These are phyloP conservation scores for Habropoda laboriosa DNA, from an alignment of 1,140 invertebrate genomes.

Conservation along the genomic window DNA sequence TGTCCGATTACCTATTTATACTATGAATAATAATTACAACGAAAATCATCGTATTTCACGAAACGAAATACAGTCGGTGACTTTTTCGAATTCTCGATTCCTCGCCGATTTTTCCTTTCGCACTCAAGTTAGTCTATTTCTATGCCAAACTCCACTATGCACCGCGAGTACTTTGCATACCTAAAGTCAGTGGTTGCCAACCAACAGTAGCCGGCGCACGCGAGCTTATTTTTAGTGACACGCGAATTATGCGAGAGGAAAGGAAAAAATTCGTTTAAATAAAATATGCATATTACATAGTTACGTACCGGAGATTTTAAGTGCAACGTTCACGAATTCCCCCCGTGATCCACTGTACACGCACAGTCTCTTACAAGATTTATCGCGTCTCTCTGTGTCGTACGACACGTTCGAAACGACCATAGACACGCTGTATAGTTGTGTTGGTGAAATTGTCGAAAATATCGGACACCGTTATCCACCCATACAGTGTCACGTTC, in stretches of 20 bases:
- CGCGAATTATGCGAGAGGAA: not conserved
- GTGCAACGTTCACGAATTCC: not conserved
- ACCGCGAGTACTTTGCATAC: constrained; percentile 18
- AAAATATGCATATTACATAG: not conserved
- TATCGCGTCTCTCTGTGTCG: not conserved
- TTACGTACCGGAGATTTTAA: not conserved
- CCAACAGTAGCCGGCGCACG: not conserved
- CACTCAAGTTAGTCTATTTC: not conserved
- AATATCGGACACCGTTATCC: not conserved
- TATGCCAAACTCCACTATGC: not conserved
- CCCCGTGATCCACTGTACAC: not conserved
- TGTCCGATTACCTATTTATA: too few species aligned
- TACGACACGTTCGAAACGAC: not conserved
- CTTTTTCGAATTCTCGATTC: not conserved
- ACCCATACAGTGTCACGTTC: not conserved
- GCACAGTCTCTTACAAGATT: not conserved
- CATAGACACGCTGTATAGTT: too few species aligned
- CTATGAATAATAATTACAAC: too few species aligned
- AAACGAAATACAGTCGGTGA: too few species aligned
- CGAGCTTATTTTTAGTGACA: not conserved
- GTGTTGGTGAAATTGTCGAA: not conserved
- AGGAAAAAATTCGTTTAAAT: not conserved
- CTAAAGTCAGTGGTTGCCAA: constrained; percentile 26
- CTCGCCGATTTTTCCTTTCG: not conserved
- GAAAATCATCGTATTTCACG: too few species aligned